Evolutionary conservation across 2,113 vertebrate species (phyloP).

Genomic region (Himantopus leucocephalus): DNA sequence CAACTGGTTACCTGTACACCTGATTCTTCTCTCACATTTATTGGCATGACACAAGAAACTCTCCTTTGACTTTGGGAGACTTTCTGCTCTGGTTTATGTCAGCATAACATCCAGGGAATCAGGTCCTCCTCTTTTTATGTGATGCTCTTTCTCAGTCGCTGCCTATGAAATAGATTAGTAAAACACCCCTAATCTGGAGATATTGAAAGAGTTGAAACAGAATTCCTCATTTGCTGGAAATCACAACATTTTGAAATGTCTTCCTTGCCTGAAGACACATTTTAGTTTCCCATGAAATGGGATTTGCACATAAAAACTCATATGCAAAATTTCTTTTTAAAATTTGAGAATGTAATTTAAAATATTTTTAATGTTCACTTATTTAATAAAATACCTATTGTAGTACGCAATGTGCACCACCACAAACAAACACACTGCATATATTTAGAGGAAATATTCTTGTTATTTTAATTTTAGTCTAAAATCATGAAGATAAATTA

Average conservation of each 20-base stretch:
- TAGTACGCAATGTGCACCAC: neutral
- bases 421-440: neutral
- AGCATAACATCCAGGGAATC: neutral
- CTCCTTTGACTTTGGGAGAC: neutral
- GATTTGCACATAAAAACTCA: neutral
- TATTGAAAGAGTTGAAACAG: neutral
- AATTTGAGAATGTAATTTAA: neutral
- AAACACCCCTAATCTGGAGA: neutral
- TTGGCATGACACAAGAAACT: neutral
- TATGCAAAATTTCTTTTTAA: neutral
- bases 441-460: neutral
- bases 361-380: neutral
- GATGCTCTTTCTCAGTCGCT: neutral
- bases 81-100: neutral
- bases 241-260: neutral
- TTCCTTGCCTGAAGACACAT: neutral
- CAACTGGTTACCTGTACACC: neutral
- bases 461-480: neutral
- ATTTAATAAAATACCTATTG: neutral
- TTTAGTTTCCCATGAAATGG: neutral
- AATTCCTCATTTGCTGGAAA: neutral
- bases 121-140: neutral
- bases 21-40: neutral
- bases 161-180: neutral
- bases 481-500: neutral